phyloP scores from a whole-genome alignment of 1,140 invertebrate species.

The Drosophila bipectinata region DNA sequence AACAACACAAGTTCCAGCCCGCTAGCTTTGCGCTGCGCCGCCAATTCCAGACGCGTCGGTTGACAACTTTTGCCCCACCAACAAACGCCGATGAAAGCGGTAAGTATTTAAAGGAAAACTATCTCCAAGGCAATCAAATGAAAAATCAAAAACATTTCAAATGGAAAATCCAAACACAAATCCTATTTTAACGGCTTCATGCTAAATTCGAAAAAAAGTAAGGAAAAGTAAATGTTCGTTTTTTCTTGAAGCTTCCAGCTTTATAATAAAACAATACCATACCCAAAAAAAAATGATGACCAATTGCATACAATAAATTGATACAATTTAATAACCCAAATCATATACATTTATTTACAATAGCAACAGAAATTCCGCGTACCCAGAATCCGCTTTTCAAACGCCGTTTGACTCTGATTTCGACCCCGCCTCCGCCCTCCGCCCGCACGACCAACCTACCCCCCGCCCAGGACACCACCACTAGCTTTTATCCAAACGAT shows the following conservation, averaged over 20 bases:
- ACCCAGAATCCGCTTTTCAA: conserved; percentile 80
- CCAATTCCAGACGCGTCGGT: conserved; percentile 74
- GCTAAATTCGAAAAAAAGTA: too few species aligned
- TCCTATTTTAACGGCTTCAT: too few species aligned
- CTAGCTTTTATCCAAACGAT: conserved; percentile 43
- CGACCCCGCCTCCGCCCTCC: conserved; percentile 20
- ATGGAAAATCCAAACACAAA: too few species aligned
- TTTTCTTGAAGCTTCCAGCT: too few species aligned
- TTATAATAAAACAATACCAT: too few species aligned
- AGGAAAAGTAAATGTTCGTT: too few species aligned
- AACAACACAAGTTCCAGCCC: conserved; percentile 57
- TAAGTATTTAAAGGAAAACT: conserved; percentile 39
- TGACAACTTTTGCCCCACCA: conserved; percentile 64
- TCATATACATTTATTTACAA: not conserved
- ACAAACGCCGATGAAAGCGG: conserved; percentile 63
- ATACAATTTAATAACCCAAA: not conserved
- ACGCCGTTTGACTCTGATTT: conserved; percentile 61
- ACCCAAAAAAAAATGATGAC: too few species aligned
- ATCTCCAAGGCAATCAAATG: not conserved
- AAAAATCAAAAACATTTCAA: not conserved
- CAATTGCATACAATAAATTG: too few species aligned
- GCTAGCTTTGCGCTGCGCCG: conserved; percentile 69
- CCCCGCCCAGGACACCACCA: conserved; percentile 47
- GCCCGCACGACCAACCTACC: conserved; percentile 33
- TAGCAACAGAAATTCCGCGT: conserved; percentile 70